Evolutionary conservation across 2,888 invertebrate genomes (phyloP).

Genomic region (Drepanosiphum platanoidis): DNA sequence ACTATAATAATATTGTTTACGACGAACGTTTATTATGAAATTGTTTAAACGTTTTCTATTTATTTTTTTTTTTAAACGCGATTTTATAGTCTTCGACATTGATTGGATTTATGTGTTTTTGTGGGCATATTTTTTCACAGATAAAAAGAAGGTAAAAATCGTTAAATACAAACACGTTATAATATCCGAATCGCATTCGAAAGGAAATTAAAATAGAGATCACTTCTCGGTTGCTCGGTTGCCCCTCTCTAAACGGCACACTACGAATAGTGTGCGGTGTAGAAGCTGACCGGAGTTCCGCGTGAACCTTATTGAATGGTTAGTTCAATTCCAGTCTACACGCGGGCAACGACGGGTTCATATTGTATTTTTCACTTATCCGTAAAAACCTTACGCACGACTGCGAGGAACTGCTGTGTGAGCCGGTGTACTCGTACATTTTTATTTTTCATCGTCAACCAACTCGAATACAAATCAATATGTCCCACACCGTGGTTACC

Average conservation of each 20-base stretch:
- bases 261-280: background rate
- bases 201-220: background rate
- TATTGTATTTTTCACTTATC: background rate
- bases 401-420: too few species aligned
- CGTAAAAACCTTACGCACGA: background rate
- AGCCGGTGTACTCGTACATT: background rate
- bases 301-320: slow-evolving; percentile 30
- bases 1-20: background rate
- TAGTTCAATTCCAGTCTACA: slow-evolving; percentile 45
- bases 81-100: too few species aligned
- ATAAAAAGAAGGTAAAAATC: background rate
- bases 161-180: background rate
- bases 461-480: background rate
- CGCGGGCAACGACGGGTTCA: background rate
- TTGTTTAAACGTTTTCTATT: background rate
- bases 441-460: background rate
- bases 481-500: slow-evolving; percentile 47
- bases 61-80: too few species aligned
- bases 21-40: background rate
- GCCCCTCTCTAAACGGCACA: slow-evolving; percentile 36
- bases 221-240: background rate
- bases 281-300: background rate
- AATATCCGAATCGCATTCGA: background rate
- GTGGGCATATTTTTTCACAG: background rate
- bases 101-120: background rate